These are phyloP conservation scores for Xestia c-nigrum DNA, from an alignment of 2,888 invertebrate genomes.

Conservation along the genomic window DNA sequence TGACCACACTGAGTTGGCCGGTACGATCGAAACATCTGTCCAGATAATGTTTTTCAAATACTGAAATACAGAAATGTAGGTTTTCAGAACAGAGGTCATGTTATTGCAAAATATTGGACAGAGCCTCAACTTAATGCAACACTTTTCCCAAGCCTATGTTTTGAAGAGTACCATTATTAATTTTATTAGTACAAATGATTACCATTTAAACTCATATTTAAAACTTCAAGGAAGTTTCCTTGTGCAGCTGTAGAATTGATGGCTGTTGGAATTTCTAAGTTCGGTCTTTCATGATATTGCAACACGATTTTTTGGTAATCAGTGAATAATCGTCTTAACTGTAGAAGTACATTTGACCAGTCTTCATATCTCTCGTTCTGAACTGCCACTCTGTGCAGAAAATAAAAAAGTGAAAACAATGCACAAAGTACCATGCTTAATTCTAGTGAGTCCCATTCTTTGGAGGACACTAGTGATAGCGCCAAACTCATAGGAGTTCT, in stretches of 20 bases:
- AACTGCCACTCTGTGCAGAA: slow-evolving; percentile 94
- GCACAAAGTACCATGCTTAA: background rate
- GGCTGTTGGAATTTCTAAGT: slow-evolving; percentile 94
- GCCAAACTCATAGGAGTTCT: too few relatives aligned
- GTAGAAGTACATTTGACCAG: slow-evolving; percentile 97
- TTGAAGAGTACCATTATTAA: too few relatives aligned
- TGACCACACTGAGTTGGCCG: slow-evolving; percentile 99
- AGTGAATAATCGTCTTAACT: slow-evolving; percentile 96
- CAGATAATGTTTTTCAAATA: slow-evolving; percentile 99
- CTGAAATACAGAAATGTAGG: slow-evolving; percentile 87
- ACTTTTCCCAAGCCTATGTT: background rate
- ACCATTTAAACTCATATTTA: slow-evolving; percentile 99
- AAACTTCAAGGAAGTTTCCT: slow-evolving; percentile 99
- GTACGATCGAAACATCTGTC: slow-evolving; percentile 99
- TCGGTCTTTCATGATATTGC: slow-evolving; percentile 95
- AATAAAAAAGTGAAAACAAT: background rate
- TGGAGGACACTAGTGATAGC: too few relatives aligned
- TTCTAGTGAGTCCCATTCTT: too few relatives aligned
- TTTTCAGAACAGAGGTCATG: background rate
- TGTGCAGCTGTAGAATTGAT: slow-evolving; percentile 97
- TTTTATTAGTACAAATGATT: slow-evolving; percentile 62
- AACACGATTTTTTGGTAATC: slow-evolving; percentile 97
- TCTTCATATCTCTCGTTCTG: slow-evolving; percentile 99
- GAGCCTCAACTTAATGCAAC: background rate
- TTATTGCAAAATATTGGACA: background rate